Percentiles rank a stretch among this genome's conserved stretches.
phyloP scores from a whole-genome alignment of 2,113 vertebrate species.

The Nematolebias whitei region DNA sequence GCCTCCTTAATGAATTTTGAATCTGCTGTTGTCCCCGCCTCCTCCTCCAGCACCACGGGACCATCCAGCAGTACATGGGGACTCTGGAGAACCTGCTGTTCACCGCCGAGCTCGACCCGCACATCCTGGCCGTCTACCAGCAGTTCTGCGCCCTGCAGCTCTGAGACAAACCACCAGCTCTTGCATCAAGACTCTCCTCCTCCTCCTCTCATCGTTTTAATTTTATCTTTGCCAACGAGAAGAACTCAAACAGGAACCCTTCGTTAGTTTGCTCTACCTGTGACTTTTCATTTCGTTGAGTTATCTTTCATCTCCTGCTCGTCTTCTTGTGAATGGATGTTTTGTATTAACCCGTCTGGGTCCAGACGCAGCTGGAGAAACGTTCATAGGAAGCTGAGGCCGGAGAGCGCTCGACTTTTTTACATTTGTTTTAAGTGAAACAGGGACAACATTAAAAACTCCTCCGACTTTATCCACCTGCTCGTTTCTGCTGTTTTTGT shows the following conservation, averaged over 20 bases:
- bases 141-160: constrained; percentile 97
- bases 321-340: constrained; percentile 46
- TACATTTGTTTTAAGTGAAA: constrained; percentile 77
- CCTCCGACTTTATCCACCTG: constrained; percentile 46
- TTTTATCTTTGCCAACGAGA: constrained; percentile 32
- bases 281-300: constrained; percentile 1
- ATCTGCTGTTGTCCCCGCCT: no score
- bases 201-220: no score
- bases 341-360: constrained; percentile 59
- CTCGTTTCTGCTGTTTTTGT: neutral
- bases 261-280: constrained; percentile 34
- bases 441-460: constrained; percentile 69
- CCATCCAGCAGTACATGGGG: constrained; percentile 98
- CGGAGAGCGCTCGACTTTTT: constrained; percentile 62
- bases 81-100: constrained; percentile 98
- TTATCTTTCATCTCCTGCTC: constrained; percentile 44
- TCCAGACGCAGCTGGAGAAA: no score
- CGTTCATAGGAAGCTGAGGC: constrained; percentile 9
- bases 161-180: constrained; percentile 77
- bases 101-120: constrained; percentile 95
- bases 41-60: constrained; percentile 89
- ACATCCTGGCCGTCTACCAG: constrained; percentile 97
- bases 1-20: no score
- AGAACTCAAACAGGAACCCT: constrained; percentile 4
- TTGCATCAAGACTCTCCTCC: constrained; percentile 73